Base-by-base conservation (phyloP, 2,888 invertebrate species). In the Hartigia nigra region DNA sequence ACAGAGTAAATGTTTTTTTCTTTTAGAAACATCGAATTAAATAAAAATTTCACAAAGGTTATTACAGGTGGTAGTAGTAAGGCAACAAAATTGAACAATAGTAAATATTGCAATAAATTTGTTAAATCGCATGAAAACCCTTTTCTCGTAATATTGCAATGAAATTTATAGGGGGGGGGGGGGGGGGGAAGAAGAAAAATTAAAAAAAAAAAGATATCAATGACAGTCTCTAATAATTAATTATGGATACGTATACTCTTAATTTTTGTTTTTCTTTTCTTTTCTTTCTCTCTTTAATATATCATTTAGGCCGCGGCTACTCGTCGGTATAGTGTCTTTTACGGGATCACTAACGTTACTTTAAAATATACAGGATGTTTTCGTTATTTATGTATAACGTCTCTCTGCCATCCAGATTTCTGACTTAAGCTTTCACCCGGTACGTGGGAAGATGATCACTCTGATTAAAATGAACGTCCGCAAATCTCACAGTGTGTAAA, bases 221-320 rank as follows among this genome's bases (percentile, higher is more conserved):
- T 31, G 31, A 70, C 12, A 11, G 31, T 72, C 31, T 39, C 39
- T 55, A 55, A 39, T 12, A 39, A 34, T 35, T 74, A 70, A n/a
- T 79, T 36, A 36, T 37, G 31, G 76, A 35, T 74, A 81, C 69
- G 75, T 37, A 14, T 70, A 74, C 35, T 39, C 23, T 23, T 55
- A 55, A 14, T 12, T 55, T 23, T 23, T 14, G 4, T 39, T 39
- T 39, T 39, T 39, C 37, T 14, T 39, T 12, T 39, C 5, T 36
- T 11, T 36, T 39, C 14, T 39, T 79, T 76, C 70, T 70, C n/a
- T n/a, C 77, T 76, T 77, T 55, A 80, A 80, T 84, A 85, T 79
- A 80, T 84, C 82, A 84, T 89, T 79, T 89, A 88, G 88, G 89
- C 88, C 88, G 88, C 85, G 84, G 86, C 89, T 88, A 89, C 89